Base-by-base conservation (phyloP, 2,888 invertebrate genomes). In the Mythimna albipuncta region DNA sequence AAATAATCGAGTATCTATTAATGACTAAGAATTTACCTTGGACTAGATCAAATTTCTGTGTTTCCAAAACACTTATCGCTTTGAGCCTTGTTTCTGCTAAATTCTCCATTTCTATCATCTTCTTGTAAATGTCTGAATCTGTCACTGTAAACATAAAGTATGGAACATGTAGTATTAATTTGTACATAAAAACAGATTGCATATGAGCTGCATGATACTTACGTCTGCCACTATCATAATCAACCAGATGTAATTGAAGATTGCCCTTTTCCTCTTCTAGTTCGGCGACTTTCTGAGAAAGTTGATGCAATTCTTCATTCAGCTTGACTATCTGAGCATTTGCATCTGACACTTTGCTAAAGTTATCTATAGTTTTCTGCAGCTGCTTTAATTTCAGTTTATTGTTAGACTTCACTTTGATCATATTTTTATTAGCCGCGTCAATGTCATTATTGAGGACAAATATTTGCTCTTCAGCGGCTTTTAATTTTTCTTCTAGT, bases 211-310 rank as follows among this genome's bases (percentile, higher is more conserved):
- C 19, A 41, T 64, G 26, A 63, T 85, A 94, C 95, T 94, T 96
- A 97, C 97, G 95, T 97, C 97, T 97, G 87, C 97, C 97, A 92
- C 97, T 97, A 92, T 98, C 98, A 94, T 98, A 97, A 94, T 98
- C 98, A 87, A 98, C 97, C 91, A 98, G 97, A 94, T 98, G 98
- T 91, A 99, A 96, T 94, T 99, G 98, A 90, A 99, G 97, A 94
- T 98, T 98, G 88, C 98, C 98, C 95, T 99, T 99, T 94, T 99
- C 99, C 93, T 98, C 98, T 94, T 98, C 98, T 82, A 99, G 94
- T 90, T 98, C 98, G 19, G 98, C 98, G 77, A 99, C 97, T 95
- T 97, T 97, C 86, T 98, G 98, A 79, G 97, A 97, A 65, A 98
- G 93, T 82, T 97, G 96, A 79, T 97, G 97, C 83, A 97, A 96